Evolutionary conservation across 2,888 invertebrate genomes (phyloP), one percentile per base, ranked within the genome.

Genomic region (Bursaphelenchus okinawaensis): DNA sequence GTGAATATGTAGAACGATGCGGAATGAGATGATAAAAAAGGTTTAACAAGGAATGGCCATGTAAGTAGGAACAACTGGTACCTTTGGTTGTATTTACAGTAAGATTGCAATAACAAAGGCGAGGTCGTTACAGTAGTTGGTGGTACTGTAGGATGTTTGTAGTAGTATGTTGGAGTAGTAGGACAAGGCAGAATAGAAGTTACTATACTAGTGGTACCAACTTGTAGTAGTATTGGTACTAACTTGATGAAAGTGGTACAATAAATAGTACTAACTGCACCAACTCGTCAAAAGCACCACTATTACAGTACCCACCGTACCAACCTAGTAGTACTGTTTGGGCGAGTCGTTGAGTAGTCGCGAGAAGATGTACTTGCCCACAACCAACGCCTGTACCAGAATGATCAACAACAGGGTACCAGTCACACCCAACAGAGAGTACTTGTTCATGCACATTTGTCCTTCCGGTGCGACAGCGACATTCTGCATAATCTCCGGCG

Each of bases 351-450:
- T 23, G 51, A 31, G 51, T 22, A 71, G 24, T 12, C 72, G 68
- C 52, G 73, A 31, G 57, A 67, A 69, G 57, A 76, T 72, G 71
- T 76, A 78, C 63, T 71, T 67, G 51, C 68, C 67, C 23, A 81
- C 76, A 52, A 80, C 72, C 29, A 69, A 61, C 7, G 74, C 71
- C 62, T 81, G 81, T 26, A 78, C 66, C 58, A 73, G n/a, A 52
- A 76, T 77, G 52, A 81, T 67, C 8, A 71, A 58, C 57, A 75
- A 63, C 31, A 81, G 73, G 24, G 75, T 69, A 51, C 76, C 77
- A 68, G 79, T 76, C 40, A 80, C 75, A 58, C 69, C 69, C 40
- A 74, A 27, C 27, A 81, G 65, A 7, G 76, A 75, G 59, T 67
- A 59, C 62, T 75, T 75, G 54, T 74, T 69, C 64, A 81, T 67